Percentiles rank a stretch among this genome's conserved stretches.
Evolutionary conservation across 2,797 vertebrate species (phyloP).

Genomic region (Aulostomus chinensis): DNA sequence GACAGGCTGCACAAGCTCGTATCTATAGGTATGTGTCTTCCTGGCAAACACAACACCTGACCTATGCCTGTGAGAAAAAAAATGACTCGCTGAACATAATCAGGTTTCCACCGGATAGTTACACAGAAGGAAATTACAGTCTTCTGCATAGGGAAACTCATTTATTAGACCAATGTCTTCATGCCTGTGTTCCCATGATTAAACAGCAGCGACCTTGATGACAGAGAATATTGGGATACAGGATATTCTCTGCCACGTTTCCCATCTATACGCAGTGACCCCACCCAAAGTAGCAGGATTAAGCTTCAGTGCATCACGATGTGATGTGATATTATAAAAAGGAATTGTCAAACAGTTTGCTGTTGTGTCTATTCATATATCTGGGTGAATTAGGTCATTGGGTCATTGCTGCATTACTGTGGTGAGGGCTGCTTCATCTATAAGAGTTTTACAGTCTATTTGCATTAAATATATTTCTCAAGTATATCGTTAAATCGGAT

Average conservation of each 20-base stretch:
- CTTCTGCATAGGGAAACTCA: neutral
- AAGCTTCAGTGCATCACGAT: slow-evolving; percentile 16
- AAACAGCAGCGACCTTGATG: slow-evolving; percentile 11
- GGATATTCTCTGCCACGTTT: slow-evolving; percentile 25
- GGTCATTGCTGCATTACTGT: slow-evolving; percentile 7
- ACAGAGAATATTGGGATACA: slow-evolving; percentile 9
- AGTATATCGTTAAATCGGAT: no score
- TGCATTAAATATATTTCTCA: neutral
- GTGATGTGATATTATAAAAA: slow-evolving; percentile 15
- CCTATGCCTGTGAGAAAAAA: slow-evolving; percentile 15
- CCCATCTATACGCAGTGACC: slow-evolving; percentile 41
- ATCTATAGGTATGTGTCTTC: slow-evolving; percentile 98
- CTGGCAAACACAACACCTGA: slow-evolving; percentile 77
- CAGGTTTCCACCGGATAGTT: slow-evolving; percentile 14
- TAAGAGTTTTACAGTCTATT: neutral
- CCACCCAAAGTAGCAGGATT: slow-evolving; percentile 49
- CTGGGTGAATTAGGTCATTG: slow-evolving; percentile 13
- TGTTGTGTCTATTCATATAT: neutral
- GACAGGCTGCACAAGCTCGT: slow-evolving; percentile 94
- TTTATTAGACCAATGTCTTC: slow-evolving; percentile 12
- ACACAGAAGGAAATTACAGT: neutral
- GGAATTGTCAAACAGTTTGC: neutral
- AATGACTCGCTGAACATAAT: slow-evolving; percentile 1
- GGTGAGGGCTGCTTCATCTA: neutral
- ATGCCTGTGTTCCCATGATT: slow-evolving; percentile 1